These are phyloP conservation scores for Lutjanus campechanus DNA, from an alignment of 2,797 vertebrate genomes.

Conservation along the genomic window DNA sequence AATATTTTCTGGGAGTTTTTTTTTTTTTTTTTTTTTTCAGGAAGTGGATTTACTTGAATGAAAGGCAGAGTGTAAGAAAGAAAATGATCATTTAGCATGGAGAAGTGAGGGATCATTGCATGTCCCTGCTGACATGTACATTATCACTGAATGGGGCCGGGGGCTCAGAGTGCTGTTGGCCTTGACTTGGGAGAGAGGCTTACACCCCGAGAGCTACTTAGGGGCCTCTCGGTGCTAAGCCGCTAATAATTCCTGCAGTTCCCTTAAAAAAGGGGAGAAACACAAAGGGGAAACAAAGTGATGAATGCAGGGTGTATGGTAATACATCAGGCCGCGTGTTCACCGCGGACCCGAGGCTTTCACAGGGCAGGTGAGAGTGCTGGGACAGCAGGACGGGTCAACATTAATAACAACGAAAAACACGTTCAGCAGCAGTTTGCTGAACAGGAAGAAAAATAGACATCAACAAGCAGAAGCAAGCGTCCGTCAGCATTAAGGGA, in stretches of 20 bases:
- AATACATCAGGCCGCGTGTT: constrained; percentile 45
- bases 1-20: constrained; percentile 76
- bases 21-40: constrained; percentile 37
- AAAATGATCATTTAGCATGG: constrained; percentile 77
- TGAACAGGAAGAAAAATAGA: background rate
- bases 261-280: constrained; percentile 66
- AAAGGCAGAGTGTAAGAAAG: constrained; percentile 71
- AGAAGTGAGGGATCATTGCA: constrained; percentile 75
- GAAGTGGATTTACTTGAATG: constrained; percentile 78
- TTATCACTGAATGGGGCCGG: constrained; percentile 69
- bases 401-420: constrained; percentile 8
- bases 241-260: constrained; percentile 85
- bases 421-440: constrained; percentile 4
- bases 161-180: constrained; percentile 74
- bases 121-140: constrained; percentile 78
- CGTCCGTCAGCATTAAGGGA: no score
- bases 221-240: constrained; percentile 81
- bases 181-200: constrained; percentile 80
- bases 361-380: constrained; percentile 13
- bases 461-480: background rate
- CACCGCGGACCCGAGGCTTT: constrained; percentile 35
- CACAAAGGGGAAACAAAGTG: constrained; percentile 79
- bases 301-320: constrained; percentile 73
- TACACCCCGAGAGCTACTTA: constrained; percentile 82
- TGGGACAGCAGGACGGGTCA: constrained; percentile 7